Conservation (phyloP, 2,888 invertebrate species). For the Fabriciana adippe region DNA sequence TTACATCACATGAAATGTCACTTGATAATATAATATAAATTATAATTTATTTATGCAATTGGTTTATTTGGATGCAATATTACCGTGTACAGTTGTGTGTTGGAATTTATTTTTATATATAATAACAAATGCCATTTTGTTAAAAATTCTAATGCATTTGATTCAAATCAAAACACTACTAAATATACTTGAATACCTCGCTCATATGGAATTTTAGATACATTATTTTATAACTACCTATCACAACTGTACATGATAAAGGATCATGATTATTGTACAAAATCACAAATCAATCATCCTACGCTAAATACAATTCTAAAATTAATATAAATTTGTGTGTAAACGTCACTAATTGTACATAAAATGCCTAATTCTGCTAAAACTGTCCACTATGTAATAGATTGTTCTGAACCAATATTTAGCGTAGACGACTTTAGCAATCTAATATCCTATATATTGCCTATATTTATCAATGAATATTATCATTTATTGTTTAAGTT, state of each 20-base stretch:
- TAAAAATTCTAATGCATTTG: background rate
- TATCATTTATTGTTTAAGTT: constrained; percentile 20
- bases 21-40: background rate
- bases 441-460: constrained; percentile 2
- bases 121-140: too few species aligned
- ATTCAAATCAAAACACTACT: background rate
- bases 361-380: constrained; percentile 20
- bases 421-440: constrained; percentile 9
- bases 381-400: constrained; percentile 27
- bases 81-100: constrained; percentile 2
- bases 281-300: constrained; percentile 1
- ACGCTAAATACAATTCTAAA: background rate
- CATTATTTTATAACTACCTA: background rate
- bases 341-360: constrained; percentile 6
- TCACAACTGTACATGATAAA: constrained; percentile 3
- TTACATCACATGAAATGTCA: constrained; percentile 42
- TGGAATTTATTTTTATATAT: background rate
- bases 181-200: constrained; percentile 8
- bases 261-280: background rate
- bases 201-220: background rate
- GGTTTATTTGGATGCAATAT: constrained; percentile 8
- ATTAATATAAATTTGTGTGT: background rate
- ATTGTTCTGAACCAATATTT: constrained; percentile 21
- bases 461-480: constrained; percentile 17
- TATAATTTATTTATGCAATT: background rate